Evolutionary conservation across 2,113 vertebrate species (phyloP), one percentile per base, ranked within the genome.

Genomic region (Antechinus stuartii): DNA sequence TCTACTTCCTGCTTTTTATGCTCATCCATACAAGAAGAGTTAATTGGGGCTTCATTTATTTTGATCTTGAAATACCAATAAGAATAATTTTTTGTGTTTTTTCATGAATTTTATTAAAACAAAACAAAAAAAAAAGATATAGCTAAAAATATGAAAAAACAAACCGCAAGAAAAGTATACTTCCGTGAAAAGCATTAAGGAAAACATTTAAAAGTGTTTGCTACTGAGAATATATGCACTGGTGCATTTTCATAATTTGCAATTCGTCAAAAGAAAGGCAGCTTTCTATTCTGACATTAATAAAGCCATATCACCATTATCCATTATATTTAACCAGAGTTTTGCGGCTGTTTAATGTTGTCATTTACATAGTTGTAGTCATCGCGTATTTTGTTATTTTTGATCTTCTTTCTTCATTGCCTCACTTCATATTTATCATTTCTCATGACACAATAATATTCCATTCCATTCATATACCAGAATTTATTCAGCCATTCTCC

Each of bases 371-470:
- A 84, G 68, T 84, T 42, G 68, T 42, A 84, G 68, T 84, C 68
- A 84, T 42, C 42, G 19, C 68, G 23, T 42, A 42, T 84, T 35
- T 68, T 35, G 61, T 35, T n/a, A 22, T 0, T 68, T 0, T 89
- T 54, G 16, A 91, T 8, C 91, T 24, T 91, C 4, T 0, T 54
- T 68, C 95, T 35, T 97, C 54, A 91, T 26, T 25, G 22, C 46
- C 96, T 96, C 84, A 26, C 27, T 55, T 90, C 57, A 0, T 35
- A 56, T 4, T 94, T 97, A 95, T 54, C n/a, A 92, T 22, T 3
- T 6, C 68, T 84, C 68, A 42, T 84, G 68, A 84, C 68, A 76
- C 61, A 84, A 84, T 84, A 84, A 84, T 84, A 84, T 84, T 84
- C 68, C n/a, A 84, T 22, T 84, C 35, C n/a, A 84, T 84, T 84